Base-by-base conservation (phyloP, 2,797 vertebrate species). In the Aulostomus chinensis region DNA sequence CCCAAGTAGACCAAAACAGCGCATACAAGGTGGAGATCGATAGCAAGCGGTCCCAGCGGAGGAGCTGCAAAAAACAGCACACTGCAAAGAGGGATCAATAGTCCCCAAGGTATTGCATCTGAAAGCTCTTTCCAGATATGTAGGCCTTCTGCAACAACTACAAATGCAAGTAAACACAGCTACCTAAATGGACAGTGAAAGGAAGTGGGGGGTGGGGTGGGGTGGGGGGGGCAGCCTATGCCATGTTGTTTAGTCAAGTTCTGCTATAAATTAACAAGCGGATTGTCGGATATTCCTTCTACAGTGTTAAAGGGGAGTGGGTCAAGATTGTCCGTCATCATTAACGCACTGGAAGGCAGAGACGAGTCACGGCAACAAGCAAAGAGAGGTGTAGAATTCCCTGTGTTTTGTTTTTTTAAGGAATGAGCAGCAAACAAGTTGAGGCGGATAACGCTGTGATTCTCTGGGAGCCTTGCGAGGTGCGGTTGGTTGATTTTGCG, bases 41-140 rank as follows among this genome's bases (percentile, higher is more conserved):
- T 83, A 45, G 71, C 66, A 78, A 82, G 58, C 38, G 48, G 65
- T 42, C 68, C 52, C 72, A 46, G 50, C 36, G 68, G 69, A 80
- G 64, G 43, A 71, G 49, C 34, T 41, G 65, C 65, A 59, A 74
- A 81, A n/a, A 78, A 74, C 62, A 71, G 56, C 55, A 58, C 55
- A 59, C 52, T 4, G 61, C 73, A 70, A 66, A 80, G 53, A 78
- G 47, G 65, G 69, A 87, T 89, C 73, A 52, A 88, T 87, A 52
- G 61, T 69, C 73, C 66, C 68, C 52, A 1, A 68, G 69, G 77
- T 76, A 57, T 55, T 48, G 51, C 65, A 68, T 78, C 53, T 77
- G 75, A 83, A 73, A 79, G 73, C 73, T 75, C 62, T 73, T 83
- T 77, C 45, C 70, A 80, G 68, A 79, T 76, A 57, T 63, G 62